phyloP scores from a whole-genome alignment of 2,888 invertebrate species.

The Carcina quercana region DNA sequence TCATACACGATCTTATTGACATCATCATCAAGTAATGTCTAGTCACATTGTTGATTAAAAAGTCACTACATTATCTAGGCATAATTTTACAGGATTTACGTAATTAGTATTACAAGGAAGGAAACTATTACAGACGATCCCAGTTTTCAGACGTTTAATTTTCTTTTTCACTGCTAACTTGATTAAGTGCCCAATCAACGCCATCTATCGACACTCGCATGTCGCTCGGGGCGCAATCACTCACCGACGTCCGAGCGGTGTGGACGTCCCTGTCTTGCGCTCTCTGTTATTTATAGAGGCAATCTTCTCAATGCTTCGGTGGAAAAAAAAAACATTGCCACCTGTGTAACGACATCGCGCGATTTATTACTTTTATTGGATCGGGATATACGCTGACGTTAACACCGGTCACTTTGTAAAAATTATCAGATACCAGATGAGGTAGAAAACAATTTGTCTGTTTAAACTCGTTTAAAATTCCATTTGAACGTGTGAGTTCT shows the following conservation, averaged over 20 bases:
- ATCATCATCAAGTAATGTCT: too few relatives aligned
- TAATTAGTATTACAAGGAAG: too few relatives aligned
- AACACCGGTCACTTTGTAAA: conserved; percentile 25
- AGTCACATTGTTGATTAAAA: too few relatives aligned
- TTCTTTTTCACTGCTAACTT: conserved; percentile 21
- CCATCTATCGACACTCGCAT: conserved; percentile 52
- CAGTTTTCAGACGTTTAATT: too few relatives aligned
- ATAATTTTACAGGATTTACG: too few relatives aligned
- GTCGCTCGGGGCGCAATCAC: conserved; percentile 51
- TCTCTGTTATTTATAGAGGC: conserved; percentile 60
- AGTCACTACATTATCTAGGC: too few relatives aligned
- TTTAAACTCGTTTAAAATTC: too few relatives aligned
- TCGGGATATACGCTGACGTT: conserved; percentile 38
- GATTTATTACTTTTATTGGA: conserved; percentile 56
- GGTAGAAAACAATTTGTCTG: too few relatives aligned
- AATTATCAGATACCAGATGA: too few relatives aligned
- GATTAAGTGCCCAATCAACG: conserved; percentile 64
- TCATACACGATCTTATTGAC: too few relatives aligned
- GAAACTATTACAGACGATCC: too few relatives aligned
- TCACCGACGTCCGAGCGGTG: conserved; percentile 42
- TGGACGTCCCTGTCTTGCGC: conserved; percentile 36
- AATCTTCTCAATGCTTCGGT: conserved; percentile 50
- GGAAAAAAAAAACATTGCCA: conserved; percentile 45
- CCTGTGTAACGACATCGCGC: conserved; percentile 40
- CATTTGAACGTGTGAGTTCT: too few relatives aligned